A percentile compares a stretch with the other conserved stretches of the same genome.
Conservation (phyloP, 2,797 vertebrate species). For the Acipenser transmontanus region DNA sequence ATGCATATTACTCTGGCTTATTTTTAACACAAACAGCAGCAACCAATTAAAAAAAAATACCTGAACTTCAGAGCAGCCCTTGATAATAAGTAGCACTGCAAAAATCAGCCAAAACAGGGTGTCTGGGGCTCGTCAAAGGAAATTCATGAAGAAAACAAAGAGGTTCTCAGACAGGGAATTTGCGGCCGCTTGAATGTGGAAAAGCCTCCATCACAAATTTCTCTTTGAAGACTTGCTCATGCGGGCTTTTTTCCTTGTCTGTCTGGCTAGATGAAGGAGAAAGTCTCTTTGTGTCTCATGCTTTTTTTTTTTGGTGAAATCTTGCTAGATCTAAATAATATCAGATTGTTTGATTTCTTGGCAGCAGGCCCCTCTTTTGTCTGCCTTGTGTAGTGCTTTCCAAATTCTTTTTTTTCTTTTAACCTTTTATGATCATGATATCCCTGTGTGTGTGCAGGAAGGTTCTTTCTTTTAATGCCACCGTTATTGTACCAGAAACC, state of each 20-base stretch:
- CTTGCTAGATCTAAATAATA: conserved; percentile 52
- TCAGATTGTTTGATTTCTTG: conserved; percentile 55
- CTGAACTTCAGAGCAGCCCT: not conserved
- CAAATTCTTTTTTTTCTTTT: conserved; percentile 19
- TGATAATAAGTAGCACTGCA: not conserved
- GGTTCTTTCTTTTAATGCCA: too few relatives aligned
- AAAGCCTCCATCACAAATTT: conserved; percentile 28
- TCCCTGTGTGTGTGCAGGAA: conserved; percentile 7
- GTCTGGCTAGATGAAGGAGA: conserved; percentile 33
- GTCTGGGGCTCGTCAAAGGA: conserved; percentile 52
- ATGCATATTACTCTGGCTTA: too few relatives aligned
- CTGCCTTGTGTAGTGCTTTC: conserved; percentile 30
- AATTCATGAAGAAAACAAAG: conserved; percentile 63
- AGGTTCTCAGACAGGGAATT: conserved; percentile 51
- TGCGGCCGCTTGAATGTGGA: conserved; percentile 53
- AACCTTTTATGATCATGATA: not conserved
- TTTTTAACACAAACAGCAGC: too few relatives aligned
- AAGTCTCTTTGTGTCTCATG: conserved; percentile 50
- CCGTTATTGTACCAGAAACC: too few relatives aligned
- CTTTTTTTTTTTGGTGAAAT: conserved; percentile 49
- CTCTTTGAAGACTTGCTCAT: conserved; percentile 30
- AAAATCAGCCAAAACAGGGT: conserved; percentile 56
- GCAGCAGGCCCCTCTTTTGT: conserved; percentile 26
- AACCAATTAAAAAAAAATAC: conserved; percentile 2
- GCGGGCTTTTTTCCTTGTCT: conserved; percentile 20